Evolutionary conservation across 2,113 vertebrate species (phyloP).

Genomic region (Anhinga anhinga): DNA sequence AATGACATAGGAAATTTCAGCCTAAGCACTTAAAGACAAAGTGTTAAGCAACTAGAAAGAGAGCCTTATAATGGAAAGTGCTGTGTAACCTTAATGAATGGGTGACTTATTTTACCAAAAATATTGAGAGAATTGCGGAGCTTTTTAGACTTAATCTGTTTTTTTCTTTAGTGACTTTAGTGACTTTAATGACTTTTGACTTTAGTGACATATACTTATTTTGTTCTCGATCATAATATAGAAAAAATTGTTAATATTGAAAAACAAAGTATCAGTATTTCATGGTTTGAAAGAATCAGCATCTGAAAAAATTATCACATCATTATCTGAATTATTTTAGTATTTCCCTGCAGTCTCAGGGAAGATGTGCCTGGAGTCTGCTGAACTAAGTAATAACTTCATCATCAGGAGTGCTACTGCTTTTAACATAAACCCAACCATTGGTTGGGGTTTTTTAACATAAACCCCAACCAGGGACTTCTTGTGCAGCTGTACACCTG

Average conservation of each 20-base stretch:
- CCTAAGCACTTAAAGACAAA: not conserved
- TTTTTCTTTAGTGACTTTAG: not conserved
- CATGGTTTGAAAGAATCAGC: not conserved
- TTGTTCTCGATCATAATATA: not conserved
- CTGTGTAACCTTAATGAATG: not conserved
- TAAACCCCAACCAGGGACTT: no score
- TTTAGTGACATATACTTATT: not conserved
- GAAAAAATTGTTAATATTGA: not conserved
- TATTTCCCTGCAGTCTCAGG: not conserved
- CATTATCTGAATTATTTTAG: not conserved
- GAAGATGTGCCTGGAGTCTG: not conserved
- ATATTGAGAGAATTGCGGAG: not conserved
- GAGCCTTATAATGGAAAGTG: not conserved
- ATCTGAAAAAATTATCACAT: not conserved
- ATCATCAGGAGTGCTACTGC: not conserved
- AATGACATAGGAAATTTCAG: not conserved
- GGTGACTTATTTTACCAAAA: not conserved
- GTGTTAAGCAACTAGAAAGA: not conserved
- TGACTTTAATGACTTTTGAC: no score
- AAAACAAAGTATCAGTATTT: not conserved
- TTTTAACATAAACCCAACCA: not conserved
- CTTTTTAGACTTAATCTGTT: not conserved
- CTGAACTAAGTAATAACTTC: not conserved
- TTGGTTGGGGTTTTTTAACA: no score
- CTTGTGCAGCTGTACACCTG: accelerated